These are phyloP conservation scores for Stratiolaelaps scimitus DNA, from an alignment of 1,140 invertebrate species.

Conservation along the genomic window DNA sequence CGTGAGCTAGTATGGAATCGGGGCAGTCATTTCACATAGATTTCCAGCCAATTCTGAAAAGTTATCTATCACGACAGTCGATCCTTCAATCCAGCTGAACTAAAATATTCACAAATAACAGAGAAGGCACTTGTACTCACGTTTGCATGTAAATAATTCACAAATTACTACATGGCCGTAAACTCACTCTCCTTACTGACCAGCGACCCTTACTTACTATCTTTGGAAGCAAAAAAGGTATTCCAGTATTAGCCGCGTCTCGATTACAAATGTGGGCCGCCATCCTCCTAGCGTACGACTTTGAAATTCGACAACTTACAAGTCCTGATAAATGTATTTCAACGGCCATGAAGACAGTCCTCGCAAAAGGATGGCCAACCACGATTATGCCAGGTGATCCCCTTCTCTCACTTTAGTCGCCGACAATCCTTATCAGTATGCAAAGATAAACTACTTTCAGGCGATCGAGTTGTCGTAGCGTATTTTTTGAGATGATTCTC, in stretches of 20 bases:
- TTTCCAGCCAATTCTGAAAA: not conserved
- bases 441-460: slow-evolving; percentile 36
- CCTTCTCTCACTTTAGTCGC: not conserved
- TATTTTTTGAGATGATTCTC: too few species aligned
- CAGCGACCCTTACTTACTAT: slow-evolving; percentile 44
- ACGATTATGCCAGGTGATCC: not conserved
- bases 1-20: too few species aligned
- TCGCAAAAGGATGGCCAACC: slow-evolving; percentile 8
- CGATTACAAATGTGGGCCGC: slow-evolving; percentile 41
- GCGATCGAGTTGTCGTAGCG: slow-evolving; percentile 39
- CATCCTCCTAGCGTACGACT: slow-evolving; percentile 39
- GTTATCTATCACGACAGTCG: slow-evolving; percentile 37
- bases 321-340: not conserved
- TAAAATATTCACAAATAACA: slow-evolving; percentile 47
- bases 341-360: not conserved
- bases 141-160: slow-evolving; percentile 44
- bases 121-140: slow-evolving; percentile 46
- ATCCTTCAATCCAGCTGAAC: slow-evolving; percentile 42
- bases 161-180: slow-evolving; percentile 43
- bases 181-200: slow-evolving; percentile 43
- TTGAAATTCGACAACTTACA: slow-evolving; percentile 30
- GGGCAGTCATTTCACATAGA: not conserved
- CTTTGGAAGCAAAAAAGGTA: slow-evolving; percentile 35
- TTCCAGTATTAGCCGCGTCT: slow-evolving; percentile 37
- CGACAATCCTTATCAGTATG: slow-evolving; percentile 20